phyloP scores from a whole-genome alignment of 2,888 invertebrate genomes.

The Catocala sponsa region DNA sequence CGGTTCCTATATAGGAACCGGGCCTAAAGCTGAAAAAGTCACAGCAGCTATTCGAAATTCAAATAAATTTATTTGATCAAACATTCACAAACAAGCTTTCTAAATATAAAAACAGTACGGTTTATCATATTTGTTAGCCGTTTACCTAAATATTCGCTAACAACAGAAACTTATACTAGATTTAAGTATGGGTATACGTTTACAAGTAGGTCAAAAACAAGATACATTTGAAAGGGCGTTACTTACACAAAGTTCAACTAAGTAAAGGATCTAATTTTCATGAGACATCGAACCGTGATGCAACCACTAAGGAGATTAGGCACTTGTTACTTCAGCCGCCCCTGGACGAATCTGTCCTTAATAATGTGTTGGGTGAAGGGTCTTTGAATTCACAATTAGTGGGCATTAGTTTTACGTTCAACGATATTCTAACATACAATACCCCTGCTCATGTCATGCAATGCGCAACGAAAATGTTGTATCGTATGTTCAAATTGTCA shows the following conservation, averaged over 20 bases:
- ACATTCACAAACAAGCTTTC: no score
- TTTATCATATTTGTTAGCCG: no score
- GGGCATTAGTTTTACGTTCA: constrained; percentile 57
- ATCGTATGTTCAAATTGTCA: background rate
- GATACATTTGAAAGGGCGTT: constrained; percentile 45
- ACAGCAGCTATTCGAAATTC: no score
- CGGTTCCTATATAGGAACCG: no score
- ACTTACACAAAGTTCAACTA: constrained; percentile 53
- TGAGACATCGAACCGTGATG: constrained; percentile 71
- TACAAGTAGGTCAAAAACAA: constrained; percentile 24
- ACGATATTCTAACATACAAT: constrained; percentile 26
- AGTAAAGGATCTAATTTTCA: constrained; percentile 72
- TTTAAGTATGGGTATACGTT: constrained; percentile 19
- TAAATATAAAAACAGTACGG: no score
- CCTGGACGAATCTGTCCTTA: constrained; percentile 57
- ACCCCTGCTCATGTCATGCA: constrained; percentile 14
- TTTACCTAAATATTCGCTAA: no score
- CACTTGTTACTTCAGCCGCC: constrained; percentile 68
- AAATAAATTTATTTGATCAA: no score
- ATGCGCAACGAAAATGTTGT: no score
- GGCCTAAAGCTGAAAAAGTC: no score
- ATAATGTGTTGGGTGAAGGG: constrained; percentile 61
- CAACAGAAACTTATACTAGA: background rate
- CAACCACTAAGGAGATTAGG: constrained; percentile 73
- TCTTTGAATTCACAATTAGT: constrained; percentile 62